Evolutionary conservation across 2,113 vertebrate genomes (phyloP).

Genomic region (Burhinus oedicnemus): DNA sequence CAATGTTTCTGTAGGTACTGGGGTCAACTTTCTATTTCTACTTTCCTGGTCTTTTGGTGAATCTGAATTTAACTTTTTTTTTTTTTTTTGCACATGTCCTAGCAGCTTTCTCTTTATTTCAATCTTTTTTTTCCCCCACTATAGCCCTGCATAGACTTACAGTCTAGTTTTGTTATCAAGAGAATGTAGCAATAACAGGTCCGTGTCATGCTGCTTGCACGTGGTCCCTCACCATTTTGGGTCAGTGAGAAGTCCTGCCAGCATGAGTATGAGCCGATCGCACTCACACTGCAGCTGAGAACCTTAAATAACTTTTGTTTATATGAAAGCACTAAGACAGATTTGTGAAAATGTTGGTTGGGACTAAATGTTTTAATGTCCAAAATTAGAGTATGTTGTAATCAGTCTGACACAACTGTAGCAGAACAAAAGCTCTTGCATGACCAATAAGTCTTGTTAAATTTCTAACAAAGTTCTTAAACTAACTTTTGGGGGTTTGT

Average conservation of each 20-base stretch:
- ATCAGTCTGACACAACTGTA: background rate
- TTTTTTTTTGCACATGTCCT: background rate
- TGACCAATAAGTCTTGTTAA: background rate
- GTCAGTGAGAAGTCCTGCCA: background rate
- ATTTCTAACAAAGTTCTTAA: background rate
- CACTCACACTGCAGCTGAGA: background rate
- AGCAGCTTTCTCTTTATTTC: background rate
- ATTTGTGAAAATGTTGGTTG: background rate
- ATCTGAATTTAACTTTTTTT: background rate
- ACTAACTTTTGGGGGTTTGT: background rate
- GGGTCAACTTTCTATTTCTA: background rate
- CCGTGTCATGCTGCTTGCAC: accelerated
- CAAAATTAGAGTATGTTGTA: background rate
- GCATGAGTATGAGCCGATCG: accelerated
- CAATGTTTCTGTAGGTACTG: background rate
- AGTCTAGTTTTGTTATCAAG: background rate
- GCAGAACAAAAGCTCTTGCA: background rate
- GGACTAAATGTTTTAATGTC: background rate
- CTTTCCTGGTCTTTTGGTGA: background rate
- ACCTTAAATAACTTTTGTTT: background rate
- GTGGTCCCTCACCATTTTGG: background rate
- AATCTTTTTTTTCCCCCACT: background rate
- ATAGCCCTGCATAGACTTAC: background rate
- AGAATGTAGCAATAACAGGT: background rate
- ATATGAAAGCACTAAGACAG: background rate